Base-by-base conservation (phyloP, 2,113 vertebrate species). In the Plecturocebus donacophilus region DNA sequence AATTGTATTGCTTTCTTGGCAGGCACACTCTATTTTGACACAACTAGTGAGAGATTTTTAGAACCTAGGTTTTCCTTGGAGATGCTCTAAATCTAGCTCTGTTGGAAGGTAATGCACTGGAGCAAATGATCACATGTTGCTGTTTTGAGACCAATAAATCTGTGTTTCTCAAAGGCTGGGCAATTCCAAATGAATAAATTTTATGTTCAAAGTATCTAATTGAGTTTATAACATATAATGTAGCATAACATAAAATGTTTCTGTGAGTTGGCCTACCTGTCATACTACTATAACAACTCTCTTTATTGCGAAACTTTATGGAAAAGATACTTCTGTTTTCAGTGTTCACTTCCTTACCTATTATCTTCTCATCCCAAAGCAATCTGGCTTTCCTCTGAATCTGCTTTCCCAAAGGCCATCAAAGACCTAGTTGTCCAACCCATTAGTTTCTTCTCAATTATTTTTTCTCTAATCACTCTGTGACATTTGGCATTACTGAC, bases 381-480 rank as follows among this genome's bases (percentile, higher is more conserved):
- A 93, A 80, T 71, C 47, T 93, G 23, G 25, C 54, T 92, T 95
- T 94, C 45, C 16, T 19, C 11, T 95, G 19, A 95, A 87, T 92
- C 12, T 81, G 5, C 40, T 85, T 86, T 64, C 49, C 45, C 40
- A 86, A 91, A 95, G 45, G 45, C 88, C 56, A 97, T 11, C 42
- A 54, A 92, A 81, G 20, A 93, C 3, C 12, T 87, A 87, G 91
- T 94, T 77, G 5, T 87, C 40, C 70, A 96, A 90, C 6, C 14
- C 16, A 45, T 25, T 96, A 47, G 19, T 82, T 97, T 94, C 17
- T 85, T 73, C n/a, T 80, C 64, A 56, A 27, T 91, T 94, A 84
- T 90, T 90, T 95, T 90, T 56, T 96, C 21, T 82, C 9, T 79
- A 66, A 84, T 70, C 47, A 64, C 42, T 82, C 66, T 84, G 27